Evolutionary conservation across 2,888 invertebrate genomes (phyloP), one percentile per base, ranked within the genome.

Genomic region (Erebia epiphron): DNA sequence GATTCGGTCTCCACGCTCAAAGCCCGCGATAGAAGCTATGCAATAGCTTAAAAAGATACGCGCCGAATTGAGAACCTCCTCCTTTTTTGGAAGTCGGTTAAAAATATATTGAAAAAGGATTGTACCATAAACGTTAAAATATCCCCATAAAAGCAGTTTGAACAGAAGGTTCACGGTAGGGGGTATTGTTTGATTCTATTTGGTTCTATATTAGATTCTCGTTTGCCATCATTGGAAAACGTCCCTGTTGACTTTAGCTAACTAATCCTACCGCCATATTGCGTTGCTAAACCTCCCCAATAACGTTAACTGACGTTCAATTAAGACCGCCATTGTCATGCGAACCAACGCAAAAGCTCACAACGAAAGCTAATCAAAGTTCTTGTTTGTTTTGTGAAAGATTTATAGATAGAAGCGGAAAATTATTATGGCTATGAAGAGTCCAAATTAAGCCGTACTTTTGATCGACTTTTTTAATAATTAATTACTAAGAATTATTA

Each of bases 251-350:
- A 61, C 43, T 43, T 11, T 10, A 16, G 61, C 13, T 43, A 60
- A 11, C 41, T 60, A 43, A 58, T 58, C 41, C 41, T 43, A 43
- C 43, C 61, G 43, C 61, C 43, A 61, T 61, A 68, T 68, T 68
- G 70, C 43, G 67, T 60, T 65, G 63, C 60, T 72, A 67, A 74
- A 73, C 71, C 72, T 43, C 70, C 63, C 73, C 73, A 72, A 79
- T 78, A 74, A 73, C 76, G 71, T 80, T 84, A 85, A 86, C 85
- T 87, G 80, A 77, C 77, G 82, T 81, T 83, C 78, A 79, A 74
- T 79, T 79, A 75, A 75, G 73, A 63, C 78, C 76, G 73, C 82
- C 79, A 83, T 86, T 86, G 84, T 84, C 76, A 82, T 83, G 82
- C 80, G 85, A 86, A 88, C 86, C 81, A 84, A 82, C 78, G 58